These are phyloP conservation scores for Puma concolor DNA, from an alignment of 2,113 vertebrate species.

Conservation along the genomic window DNA sequence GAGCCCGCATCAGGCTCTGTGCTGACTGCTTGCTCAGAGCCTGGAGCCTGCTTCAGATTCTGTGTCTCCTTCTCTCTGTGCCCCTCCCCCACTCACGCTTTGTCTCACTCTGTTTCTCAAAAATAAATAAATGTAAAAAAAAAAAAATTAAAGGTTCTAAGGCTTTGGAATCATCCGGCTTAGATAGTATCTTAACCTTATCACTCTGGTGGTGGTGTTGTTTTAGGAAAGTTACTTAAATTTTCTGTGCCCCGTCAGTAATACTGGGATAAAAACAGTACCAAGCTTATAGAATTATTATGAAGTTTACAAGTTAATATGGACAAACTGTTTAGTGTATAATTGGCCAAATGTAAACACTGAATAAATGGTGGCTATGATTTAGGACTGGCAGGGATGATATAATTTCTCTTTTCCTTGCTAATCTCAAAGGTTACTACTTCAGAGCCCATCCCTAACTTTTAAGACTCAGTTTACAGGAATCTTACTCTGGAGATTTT, in stretches of 20 bases:
- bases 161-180: neutral
- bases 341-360: neutral
- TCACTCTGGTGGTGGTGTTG: neutral
- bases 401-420: neutral
- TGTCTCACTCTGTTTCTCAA: too few species aligned
- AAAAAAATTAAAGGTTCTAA: neutral
- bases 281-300: neutral
- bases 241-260: neutral
- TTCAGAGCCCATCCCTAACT: neutral
- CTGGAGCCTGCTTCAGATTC: too few species aligned
- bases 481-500: neutral
- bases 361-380: neutral
- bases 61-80: too few species aligned
- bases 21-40: too few species aligned
- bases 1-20: too few species aligned
- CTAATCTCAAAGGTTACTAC: neutral
- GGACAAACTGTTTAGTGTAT: neutral
- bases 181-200: neutral
- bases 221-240: neutral
- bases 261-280: neutral
- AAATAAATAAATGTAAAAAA: too few species aligned
- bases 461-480: neutral
- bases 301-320: neutral
- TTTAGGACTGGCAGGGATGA: too few species aligned
- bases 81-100: too few species aligned